A percentile compares a stretch with the other conserved stretches of the same genome.
These are phyloP conservation scores for Glaucopsyche alexis DNA, from an alignment of 2,888 invertebrate species.

Conservation along the genomic window DNA sequence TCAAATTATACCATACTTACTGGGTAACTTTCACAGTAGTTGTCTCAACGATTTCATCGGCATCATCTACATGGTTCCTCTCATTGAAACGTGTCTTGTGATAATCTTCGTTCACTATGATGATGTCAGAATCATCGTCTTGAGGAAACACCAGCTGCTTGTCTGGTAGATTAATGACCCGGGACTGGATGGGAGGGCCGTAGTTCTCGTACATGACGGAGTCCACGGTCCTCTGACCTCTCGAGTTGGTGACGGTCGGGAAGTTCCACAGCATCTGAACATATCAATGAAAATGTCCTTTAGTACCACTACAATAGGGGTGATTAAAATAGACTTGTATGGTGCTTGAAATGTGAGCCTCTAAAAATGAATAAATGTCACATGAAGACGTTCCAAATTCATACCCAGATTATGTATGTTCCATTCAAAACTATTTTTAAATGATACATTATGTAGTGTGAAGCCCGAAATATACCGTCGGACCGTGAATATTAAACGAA, in stretches of 20 bases:
- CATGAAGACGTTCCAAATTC: background rate
- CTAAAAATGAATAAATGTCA: too few species aligned
- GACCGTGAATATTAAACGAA: slow-evolving; percentile 30
- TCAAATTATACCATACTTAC: slow-evolving; percentile 41
- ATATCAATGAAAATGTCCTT: slow-evolving; percentile 69
- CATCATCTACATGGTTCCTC: slow-evolving; percentile 44
- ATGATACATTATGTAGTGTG: slow-evolving; percentile 22
- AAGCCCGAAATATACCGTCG: slow-evolving; percentile 24
- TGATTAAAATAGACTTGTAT: background rate
- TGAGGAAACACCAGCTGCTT: slow-evolving; percentile 69
- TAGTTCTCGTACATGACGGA: slow-evolving; percentile 70
- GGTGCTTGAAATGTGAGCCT: background rate
- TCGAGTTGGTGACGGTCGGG: slow-evolving; percentile 85
- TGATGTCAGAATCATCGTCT: slow-evolving; percentile 70
- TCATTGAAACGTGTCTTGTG: slow-evolving; percentile 53
- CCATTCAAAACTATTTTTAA: slow-evolving; percentile 19
- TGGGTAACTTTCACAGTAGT: slow-evolving; percentile 42
- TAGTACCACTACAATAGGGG: background rate
- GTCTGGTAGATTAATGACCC: slow-evolving; percentile 61
- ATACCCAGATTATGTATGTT: slow-evolving; percentile 1
- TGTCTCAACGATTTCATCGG: slow-evolving; percentile 38
- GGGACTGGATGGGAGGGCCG: slow-evolving; percentile 55
- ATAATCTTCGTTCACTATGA: slow-evolving; percentile 71
- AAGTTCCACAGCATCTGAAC: slow-evolving; percentile 91
- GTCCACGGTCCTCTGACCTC: slow-evolving; percentile 84